Percentiles rank a stretch among this genome's conserved stretches.
phyloP scores from a whole-genome alignment of 2,797 vertebrate species.

The Brachymystax lenok region DNA sequence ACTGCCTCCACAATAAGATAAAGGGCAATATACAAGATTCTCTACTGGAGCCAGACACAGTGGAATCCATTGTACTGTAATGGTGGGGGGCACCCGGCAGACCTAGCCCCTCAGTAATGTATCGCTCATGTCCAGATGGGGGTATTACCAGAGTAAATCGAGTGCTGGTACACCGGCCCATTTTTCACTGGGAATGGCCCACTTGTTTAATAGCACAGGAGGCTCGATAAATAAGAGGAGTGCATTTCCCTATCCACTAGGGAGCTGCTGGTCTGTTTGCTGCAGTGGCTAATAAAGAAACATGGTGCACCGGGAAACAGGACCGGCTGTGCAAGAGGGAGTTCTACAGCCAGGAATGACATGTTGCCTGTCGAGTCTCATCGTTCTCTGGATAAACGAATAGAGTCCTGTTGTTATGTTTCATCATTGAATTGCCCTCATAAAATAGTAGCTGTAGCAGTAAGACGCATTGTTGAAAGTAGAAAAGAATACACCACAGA shows the following conservation, averaged over 20 bases:
- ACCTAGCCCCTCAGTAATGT: slow-evolving; percentile 47
- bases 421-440: slow-evolving; percentile 10
- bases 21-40: slow-evolving; percentile 48
- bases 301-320: not conserved
- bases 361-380: slow-evolving; percentile 22
- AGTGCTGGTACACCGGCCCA: slow-evolving; percentile 30
- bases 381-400: slow-evolving; percentile 27
- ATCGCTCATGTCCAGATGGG: slow-evolving; percentile 35
- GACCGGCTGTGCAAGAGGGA: slow-evolving; percentile 9
- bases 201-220: slow-evolving; percentile 49
- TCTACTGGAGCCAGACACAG: slow-evolving; percentile 23
- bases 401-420: not conserved
- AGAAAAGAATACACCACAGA: not conserved
- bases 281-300: slow-evolving; percentile 41
- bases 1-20: slow-evolving; percentile 45
- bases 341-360: not conserved
- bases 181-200: slow-evolving; percentile 44
- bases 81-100: slow-evolving; percentile 28
- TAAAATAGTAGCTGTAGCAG: not conserved
- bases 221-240: slow-evolving; percentile 40
- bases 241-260: slow-evolving; percentile 19
- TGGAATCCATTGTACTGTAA: slow-evolving; percentile 36
- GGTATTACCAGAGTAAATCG: slow-evolving; percentile 48
- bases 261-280: not conserved
- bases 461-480: not conserved